These are phyloP conservation scores for Ernsta delagoae DNA, from an alignment of 2,888 invertebrate species.

Conservation along the genomic window DNA sequence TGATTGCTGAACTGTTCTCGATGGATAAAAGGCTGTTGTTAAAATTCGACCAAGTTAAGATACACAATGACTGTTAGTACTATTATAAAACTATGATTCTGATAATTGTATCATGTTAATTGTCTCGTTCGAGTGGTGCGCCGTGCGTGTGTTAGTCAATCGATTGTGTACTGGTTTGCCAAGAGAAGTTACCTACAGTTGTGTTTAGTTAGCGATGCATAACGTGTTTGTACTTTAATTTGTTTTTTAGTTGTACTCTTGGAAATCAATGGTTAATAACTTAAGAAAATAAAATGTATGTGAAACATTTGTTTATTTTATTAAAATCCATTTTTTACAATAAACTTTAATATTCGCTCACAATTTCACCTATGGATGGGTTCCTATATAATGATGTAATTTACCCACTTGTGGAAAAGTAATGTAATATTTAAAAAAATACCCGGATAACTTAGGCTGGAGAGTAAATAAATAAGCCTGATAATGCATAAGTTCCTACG, in stretches of 20 bases:
- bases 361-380: no score
- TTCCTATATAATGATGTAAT: no score
- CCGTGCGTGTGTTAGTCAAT: constrained; percentile 76
- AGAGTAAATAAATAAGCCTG: no score
- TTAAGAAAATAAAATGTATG: constrained; percentile 85
- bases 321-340: not conserved
- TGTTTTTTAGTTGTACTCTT: constrained; percentile 85
- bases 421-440: no score
- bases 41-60: constrained; percentile 73
- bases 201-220: constrained; percentile 84
- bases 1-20: constrained; percentile 74
- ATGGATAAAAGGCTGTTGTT: constrained; percentile 74
- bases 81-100: constrained; percentile 49
- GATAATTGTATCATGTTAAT: constrained; percentile 52
- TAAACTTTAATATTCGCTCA: no score
- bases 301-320: constrained; percentile 68
- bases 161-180: constrained; percentile 80
- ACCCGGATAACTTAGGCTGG: no score
- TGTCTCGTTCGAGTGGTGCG: constrained; percentile 79
- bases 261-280: constrained; percentile 85
- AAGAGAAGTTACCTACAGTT: constrained; percentile 85
- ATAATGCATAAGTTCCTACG: no score
- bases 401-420: no score
- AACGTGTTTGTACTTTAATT: constrained; percentile 85
- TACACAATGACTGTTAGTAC: constrained; percentile 60